Evolutionary conservation across 2,113 vertebrate genomes (phyloP).

Genomic region (Anser cygnoides): DNA sequence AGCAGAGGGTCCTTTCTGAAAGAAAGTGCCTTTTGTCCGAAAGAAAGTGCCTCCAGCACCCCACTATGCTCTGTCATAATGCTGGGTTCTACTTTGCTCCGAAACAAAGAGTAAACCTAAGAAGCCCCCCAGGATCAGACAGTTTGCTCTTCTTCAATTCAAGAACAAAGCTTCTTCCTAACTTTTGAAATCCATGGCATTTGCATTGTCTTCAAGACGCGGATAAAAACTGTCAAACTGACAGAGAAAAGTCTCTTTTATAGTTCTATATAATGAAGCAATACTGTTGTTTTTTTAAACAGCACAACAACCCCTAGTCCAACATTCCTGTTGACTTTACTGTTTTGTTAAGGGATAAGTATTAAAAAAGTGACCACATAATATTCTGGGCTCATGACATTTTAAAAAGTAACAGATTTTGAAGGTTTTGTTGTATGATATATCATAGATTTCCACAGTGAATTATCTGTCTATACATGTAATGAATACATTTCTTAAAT

Average conservation of each 20-base stretch:
- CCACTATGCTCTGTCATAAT: not conserved
- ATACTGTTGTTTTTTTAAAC: not conserved
- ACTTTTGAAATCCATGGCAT: not conserved
- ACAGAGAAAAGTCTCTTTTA: not conserved
- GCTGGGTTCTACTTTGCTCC: not conserved
- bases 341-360: not conserved
- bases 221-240: not conserved
- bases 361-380: not conserved
- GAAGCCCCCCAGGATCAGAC: not conserved
- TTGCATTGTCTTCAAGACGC: not conserved
- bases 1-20: not conserved
- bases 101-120: not conserved
- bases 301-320: not conserved
- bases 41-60: not conserved
- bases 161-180: not conserved
- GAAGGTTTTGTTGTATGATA: not conserved
- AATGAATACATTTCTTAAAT: not conserved
- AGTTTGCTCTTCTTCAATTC: not conserved
- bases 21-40: not conserved
- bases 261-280: not conserved
- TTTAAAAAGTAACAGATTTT: slow-evolving; percentile 26
- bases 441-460: not conserved
- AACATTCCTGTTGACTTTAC: not conserved
- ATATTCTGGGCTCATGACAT: not conserved
- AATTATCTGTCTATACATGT: not conserved